Evolutionary conservation across 2,797 vertebrate genomes (phyloP).

Genomic region (Bryconaethiops microstoma): DNA sequence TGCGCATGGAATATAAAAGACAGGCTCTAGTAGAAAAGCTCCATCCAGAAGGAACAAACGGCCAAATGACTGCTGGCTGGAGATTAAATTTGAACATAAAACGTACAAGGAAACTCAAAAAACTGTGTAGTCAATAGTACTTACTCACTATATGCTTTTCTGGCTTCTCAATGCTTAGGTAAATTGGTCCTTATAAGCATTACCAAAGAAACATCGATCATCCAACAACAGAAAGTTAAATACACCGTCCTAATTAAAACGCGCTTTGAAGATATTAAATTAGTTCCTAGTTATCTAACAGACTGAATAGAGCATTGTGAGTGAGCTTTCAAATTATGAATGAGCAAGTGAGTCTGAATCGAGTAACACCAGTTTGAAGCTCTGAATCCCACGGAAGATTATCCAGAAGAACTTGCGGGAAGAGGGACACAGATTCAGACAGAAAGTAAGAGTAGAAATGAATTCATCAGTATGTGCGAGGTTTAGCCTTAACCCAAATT

Average conservation of each 20-base stretch:
- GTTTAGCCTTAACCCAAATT: not conserved
- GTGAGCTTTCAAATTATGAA: conserved; percentile 67
- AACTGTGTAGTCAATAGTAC: too few relatives aligned
- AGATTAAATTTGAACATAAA: not conserved
- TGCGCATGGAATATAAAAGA: too few relatives aligned
- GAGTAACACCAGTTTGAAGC: conserved; percentile 66
- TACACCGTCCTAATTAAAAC: conserved; percentile 1
- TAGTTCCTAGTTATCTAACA: conserved; percentile 63
- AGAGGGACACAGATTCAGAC: not conserved
- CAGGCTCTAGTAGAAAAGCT: not conserved
- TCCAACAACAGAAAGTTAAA: not conserved
- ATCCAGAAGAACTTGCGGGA: not conserved
- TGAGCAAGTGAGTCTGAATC: conserved; percentile 66
- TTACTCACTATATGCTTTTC: not conserved
- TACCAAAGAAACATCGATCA: not conserved
- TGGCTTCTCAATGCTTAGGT: not conserved
- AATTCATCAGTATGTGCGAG: not conserved
- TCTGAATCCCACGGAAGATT: not conserved
- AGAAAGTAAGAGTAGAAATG: not conserved
- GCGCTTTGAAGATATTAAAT: not conserved
- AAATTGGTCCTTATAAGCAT: not conserved
- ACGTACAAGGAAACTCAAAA: not conserved
- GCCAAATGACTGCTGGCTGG: not conserved
- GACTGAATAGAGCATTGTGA: conserved; percentile 68
- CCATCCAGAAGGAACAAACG: not conserved